Percentiles rank a stretch among this genome's conserved stretches.
Conservation (phyloP, 2,113 vertebrate species). For the Ascaphus truei region DNA sequence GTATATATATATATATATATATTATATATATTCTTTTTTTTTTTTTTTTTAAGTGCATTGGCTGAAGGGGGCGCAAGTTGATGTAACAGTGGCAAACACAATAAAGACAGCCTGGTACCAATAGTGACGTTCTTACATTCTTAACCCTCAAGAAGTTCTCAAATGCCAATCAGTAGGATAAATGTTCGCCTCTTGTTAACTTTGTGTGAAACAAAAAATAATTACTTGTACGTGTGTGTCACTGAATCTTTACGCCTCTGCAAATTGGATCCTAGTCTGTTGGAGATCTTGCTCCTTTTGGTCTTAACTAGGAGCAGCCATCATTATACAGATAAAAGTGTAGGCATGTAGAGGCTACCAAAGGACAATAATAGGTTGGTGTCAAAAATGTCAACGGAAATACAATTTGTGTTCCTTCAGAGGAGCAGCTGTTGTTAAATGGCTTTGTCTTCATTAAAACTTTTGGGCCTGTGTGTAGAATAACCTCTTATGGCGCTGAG, state of each 20-base stretch:
- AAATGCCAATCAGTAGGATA: neutral
- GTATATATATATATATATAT: neutral
- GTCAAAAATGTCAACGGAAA: neutral
- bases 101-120: constrained; percentile 30
- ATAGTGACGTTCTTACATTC: constrained; percentile 29
- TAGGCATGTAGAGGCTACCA: neutral
- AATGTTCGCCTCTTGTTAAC: constrained; percentile 4
- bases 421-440: neutral
- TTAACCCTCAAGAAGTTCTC: constrained; percentile 10
- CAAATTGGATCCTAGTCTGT: too few relatives aligned
- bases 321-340: constrained; percentile 19
- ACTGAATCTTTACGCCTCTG: neutral
- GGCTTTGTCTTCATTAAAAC: neutral
- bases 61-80: constrained; percentile 19
- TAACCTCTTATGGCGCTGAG: neutral
- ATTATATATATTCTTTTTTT: too few relatives aligned
- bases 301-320: neutral
- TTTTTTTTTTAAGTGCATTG: too few relatives aligned
- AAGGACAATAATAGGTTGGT: constrained; percentile 1
- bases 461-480: neutral
- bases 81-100: constrained; percentile 30
- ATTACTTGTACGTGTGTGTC: constrained; percentile 8
- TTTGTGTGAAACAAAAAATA: constrained; percentile 9
- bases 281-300: constrained; percentile 28
- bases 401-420: neutral